Evolutionary conservation across 2,113 vertebrate species (phyloP).

Genomic region (Oreotrochilus melanogaster): DNA sequence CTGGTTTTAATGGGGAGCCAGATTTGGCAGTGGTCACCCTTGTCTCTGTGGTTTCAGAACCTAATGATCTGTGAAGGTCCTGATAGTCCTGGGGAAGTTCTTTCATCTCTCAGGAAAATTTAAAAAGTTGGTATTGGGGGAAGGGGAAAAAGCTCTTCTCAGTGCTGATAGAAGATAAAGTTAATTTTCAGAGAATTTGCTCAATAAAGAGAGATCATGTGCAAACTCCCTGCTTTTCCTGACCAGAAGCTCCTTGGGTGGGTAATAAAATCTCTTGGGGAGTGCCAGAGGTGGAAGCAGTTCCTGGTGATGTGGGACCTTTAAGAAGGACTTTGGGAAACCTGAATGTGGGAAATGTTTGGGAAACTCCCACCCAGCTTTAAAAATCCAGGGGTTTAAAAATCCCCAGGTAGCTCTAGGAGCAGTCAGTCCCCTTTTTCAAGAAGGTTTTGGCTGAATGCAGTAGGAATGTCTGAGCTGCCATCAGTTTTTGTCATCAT

Average conservation of each 20-base stretch:
- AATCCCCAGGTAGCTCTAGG: background rate
- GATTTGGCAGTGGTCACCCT: background rate
- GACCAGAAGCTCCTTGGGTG: background rate
- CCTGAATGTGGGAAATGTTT: too few species aligned
- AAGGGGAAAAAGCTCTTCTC: background rate
- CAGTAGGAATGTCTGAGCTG: background rate
- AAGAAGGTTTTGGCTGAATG: background rate
- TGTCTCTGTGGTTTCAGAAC: background rate
- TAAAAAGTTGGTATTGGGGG: background rate
- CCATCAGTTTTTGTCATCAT: too few species aligned
- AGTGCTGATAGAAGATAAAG: accelerated
- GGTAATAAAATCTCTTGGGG: accelerated
- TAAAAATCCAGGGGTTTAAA: background rate
- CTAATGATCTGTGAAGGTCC: background rate
- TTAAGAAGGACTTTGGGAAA: background rate
- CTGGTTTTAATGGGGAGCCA: background rate
- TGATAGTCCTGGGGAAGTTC: background rate
- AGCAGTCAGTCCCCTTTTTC: background rate
- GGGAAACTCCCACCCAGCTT: background rate
- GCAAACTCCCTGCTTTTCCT: background rate
- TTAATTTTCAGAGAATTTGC: background rate
- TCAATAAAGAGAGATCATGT: background rate
- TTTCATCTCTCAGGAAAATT: background rate
- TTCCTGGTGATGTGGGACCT: background rate
- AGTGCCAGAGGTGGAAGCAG: background rate